Percentiles rank a stretch among this genome's conserved stretches.
Evolutionary conservation across 1,140 invertebrate species (phyloP).

Genomic region (Atta cephalotes): DNA sequence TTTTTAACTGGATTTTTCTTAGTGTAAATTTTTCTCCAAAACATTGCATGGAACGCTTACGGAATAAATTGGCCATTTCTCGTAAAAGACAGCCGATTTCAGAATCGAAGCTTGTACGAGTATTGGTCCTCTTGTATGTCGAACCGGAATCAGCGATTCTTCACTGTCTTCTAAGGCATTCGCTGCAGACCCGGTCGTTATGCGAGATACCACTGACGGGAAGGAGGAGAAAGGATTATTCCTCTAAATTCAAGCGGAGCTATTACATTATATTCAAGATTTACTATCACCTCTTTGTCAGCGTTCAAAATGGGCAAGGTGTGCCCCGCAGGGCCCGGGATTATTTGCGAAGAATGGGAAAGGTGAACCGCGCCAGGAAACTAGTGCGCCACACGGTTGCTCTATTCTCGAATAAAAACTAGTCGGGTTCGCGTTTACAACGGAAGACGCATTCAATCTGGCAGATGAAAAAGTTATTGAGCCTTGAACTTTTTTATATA

Average conservation of each 20-base stretch:
- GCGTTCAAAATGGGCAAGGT: conserved; percentile 66
- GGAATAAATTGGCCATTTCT: not conserved
- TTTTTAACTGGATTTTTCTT: too few species aligned
- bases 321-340: conserved; percentile 34
- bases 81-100: not conserved
- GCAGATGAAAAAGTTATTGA: conserved; percentile 43
- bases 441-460: conserved; percentile 36
- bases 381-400: conserved; percentile 1
- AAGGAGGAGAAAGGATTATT: conserved; percentile 16
- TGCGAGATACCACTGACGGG: conserved; percentile 59
- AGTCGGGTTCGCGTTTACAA: conserved; percentile 38
- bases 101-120: conserved; percentile 11
- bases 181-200: conserved; percentile 66
- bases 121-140: not conserved
- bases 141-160: conserved; percentile 56
- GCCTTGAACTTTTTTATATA: conserved; percentile 40
- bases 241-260: conserved; percentile 48
- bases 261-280: conserved; percentile 75
- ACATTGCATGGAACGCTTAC: not conserved
- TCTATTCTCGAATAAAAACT: conserved; percentile 48
- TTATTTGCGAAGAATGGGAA: conserved; percentile 64
- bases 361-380: conserved; percentile 40
- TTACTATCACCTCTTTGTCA: conserved; percentile 73
- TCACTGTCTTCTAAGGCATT: conserved; percentile 70
- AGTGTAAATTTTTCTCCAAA: not conserved